These are phyloP conservation scores for Corvus moneduloides DNA, from an alignment of 2,113 vertebrate genomes.

Conservation along the genomic window DNA sequence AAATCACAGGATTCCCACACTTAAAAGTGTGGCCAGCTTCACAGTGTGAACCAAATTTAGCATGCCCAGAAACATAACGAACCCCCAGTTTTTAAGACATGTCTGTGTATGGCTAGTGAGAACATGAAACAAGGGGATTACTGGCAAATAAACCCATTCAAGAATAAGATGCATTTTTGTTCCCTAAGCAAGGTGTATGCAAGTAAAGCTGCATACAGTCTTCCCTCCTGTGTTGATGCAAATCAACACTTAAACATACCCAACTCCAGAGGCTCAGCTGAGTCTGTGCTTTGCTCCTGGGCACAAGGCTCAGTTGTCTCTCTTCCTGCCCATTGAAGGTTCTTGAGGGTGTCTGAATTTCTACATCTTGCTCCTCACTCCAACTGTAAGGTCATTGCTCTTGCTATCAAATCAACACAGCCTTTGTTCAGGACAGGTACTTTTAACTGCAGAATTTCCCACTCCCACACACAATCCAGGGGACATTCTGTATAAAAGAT, in stretches of 20 bases:
- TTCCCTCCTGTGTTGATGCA: background rate
- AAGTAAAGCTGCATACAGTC: background rate
- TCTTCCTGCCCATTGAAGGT: background rate
- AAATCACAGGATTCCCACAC: background rate
- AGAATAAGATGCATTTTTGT: background rate
- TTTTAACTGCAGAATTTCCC: constrained; percentile 13
- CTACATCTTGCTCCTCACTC: background rate
- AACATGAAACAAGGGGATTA: background rate
- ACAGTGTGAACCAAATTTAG: background rate
- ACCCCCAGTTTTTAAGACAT: background rate
- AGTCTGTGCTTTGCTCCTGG: background rate
- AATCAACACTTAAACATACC: background rate
- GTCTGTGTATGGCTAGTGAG: background rate
- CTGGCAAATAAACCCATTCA: background rate
- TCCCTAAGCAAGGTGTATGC: background rate
- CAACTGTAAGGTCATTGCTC: background rate
- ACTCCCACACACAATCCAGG: background rate
- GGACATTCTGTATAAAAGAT: constrained; percentile 23
- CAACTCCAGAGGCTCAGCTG: rapidly evolving
- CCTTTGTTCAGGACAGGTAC: background rate
- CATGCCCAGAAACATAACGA: background rate
- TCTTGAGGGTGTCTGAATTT: background rate
- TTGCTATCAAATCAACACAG: background rate
- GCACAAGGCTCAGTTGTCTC: background rate
- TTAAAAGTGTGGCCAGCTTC: background rate